Base-by-base conservation (phyloP, 2,888 invertebrate genomes). In the Callimorpha dominula region DNA sequence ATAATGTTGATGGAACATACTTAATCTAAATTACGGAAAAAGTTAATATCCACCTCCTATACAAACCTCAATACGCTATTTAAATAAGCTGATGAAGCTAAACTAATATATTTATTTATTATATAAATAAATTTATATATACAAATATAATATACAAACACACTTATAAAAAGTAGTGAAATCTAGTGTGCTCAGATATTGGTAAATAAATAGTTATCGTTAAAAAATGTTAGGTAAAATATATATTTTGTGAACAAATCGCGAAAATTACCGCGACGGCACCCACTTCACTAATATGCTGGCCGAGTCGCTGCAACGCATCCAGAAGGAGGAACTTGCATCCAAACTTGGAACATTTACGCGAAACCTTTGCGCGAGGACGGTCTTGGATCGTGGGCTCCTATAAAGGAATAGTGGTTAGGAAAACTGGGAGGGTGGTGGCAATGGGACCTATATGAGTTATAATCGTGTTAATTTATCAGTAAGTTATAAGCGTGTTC, bases 321-420 rank as follows among this genome's bases (percentile, higher is more conserved):
- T 91, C 91, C 81, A 93, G 88, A 76, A 94, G 92, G 74, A 94
- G 91, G 85, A 96, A 94, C 91, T 97, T 97, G 84, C 97, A 96
- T 77, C 96, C 95, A 88, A 97, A 97, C 92, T 98, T 98, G 68
- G 97, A 97, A 89, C 97, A 98, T 91, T 98, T 98, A 90, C 98
- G 98, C 69, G 97, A 97, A 63, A 98, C 97, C 92, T 98, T 98
- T 65, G 97, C 98, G 92, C 98, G 98, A 75, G 98, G 98, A 86
- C 98, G 97, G 93, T 98, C 98, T 94, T 97, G 97, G 86, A 98
- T 97, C 79, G 98, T 78, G 68, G 85, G 79, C 78, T 80, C 89
- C 93, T 91, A 89, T 75, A 79, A 79, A 49, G 68, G 74, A 54
- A 43, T 46, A 71, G 50, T 67, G n/a, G 46, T 74, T 68, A 70